Evolutionary conservation across 1,140 invertebrate species (phyloP), one percentile per base, ranked within the genome.

Genomic region (Magallana gigas): DNA sequence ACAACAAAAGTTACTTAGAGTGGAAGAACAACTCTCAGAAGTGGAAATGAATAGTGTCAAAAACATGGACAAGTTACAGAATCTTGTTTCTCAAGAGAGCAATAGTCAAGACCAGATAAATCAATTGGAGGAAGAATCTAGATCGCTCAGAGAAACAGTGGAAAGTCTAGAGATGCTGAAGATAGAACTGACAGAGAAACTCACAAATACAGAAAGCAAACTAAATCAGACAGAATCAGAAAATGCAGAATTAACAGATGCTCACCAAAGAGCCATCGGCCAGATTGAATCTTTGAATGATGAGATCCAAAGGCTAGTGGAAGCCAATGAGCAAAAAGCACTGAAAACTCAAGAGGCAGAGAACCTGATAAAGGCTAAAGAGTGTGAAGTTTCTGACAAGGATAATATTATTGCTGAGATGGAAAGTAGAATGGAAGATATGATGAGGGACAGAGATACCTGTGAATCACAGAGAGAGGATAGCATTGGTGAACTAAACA

Each of bases 1-100:
- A 8, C 81, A 57, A 23, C 48, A 83, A 56, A 83, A 71, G 4
- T 87, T 23, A 56, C 23, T 57, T 57, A 7, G 84, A 23, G 23
- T 57, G 18, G 58, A 57, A n/a, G 48, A 29, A 68, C 57, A 57
- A 85, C 18, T 48, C 62, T 16, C 80, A 83, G 60, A 83, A 87
- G n/a, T 57, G 85, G 81, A n/a, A 85, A 59, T 84, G 80, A 68
- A 76, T 23, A 60, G 80, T 80, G 5, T 68, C 82, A 56, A 48
- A n/a, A 16, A 64, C 87, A 18, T 57, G 9, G 81, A 57, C 48
- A 83, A 56, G 16, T 16, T 57, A 14, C 56, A 58, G 14, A 29
- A 83, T 57, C 48, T 58, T 12, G 8, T n/a, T 16, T 57, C 57
- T n/a, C 48, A 83, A 56, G 81, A 57, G 4, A 16, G 7, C 14